Conservation (phyloP, 2,797 vertebrate genomes). For the Girardinus metallicus region DNA sequence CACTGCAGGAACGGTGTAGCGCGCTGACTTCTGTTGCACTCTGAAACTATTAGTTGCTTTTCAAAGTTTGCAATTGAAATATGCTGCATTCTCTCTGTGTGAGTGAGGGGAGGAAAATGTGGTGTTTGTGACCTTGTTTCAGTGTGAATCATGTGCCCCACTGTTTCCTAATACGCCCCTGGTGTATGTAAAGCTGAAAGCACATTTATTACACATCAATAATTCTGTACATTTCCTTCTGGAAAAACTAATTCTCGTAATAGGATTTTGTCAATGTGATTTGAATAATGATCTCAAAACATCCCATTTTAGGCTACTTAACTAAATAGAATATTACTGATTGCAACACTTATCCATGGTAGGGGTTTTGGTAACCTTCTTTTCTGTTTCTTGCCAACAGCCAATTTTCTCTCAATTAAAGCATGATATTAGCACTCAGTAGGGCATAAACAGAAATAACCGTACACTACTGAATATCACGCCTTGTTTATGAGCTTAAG, state of each 20-base stretch:
- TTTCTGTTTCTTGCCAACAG: slow-evolving; percentile 86
- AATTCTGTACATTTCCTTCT: slow-evolving; percentile 84
- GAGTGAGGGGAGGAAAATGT: slow-evolving; percentile 54
- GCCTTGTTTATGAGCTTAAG: slow-evolving; percentile 81
- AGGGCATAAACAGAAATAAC: slow-evolving; percentile 84
- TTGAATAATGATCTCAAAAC: slow-evolving; percentile 89
- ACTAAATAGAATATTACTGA: slow-evolving; percentile 87
- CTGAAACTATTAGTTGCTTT: slow-evolving; percentile 36
- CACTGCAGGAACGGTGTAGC: slow-evolving; percentile 24
- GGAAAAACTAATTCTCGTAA: slow-evolving; percentile 85
- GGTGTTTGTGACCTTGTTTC: slow-evolving; percentile 78
- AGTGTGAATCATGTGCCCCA: slow-evolving; percentile 66
- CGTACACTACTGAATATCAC: slow-evolving; percentile 80
- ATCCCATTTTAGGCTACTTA: slow-evolving; percentile 88
- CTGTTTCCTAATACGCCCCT: slow-evolving; percentile 76
- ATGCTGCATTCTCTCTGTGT: slow-evolving; percentile 47
- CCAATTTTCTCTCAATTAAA: slow-evolving; percentile 89
- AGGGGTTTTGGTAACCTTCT: slow-evolving; percentile 82
- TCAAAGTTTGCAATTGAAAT: slow-evolving; percentile 56
- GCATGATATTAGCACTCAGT: slow-evolving; percentile 87
- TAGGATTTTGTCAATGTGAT: slow-evolving; percentile 88
- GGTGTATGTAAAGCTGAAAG: slow-evolving; percentile 78
- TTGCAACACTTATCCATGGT: slow-evolving; percentile 87
- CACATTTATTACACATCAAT: slow-evolving; percentile 81
- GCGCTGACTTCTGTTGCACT: slow-evolving; percentile 40